These are phyloP conservation scores for Panopea generosa DNA, from an alignment of 2,888 invertebrate genomes.

Conservation along the genomic window DNA sequence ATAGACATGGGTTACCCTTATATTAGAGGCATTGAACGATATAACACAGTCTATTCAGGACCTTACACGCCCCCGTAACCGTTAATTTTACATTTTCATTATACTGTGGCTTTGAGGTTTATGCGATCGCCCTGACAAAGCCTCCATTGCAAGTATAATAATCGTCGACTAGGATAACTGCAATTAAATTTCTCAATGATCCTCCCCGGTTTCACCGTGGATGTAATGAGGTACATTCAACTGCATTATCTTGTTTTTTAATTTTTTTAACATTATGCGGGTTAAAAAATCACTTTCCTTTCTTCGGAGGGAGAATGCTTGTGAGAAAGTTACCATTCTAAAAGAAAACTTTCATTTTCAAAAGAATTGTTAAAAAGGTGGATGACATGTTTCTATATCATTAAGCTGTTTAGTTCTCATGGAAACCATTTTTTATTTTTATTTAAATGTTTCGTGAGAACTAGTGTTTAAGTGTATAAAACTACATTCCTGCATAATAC, in stretches of 20 bases:
- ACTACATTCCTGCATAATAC: too few relatives aligned
- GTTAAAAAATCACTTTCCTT: too few relatives aligned
- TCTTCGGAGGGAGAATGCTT: too few relatives aligned
- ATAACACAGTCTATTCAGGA: conserved; percentile 34
- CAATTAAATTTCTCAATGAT: background rate
- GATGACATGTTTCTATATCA: too few relatives aligned
- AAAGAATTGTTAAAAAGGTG: too few relatives aligned
- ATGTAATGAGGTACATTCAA: background rate
- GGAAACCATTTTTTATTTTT: too few relatives aligned
- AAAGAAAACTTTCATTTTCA: too few relatives aligned
- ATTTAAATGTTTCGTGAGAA: too few relatives aligned
- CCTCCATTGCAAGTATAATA: conserved; percentile 6
- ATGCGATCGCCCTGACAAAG: conserved; percentile 12
- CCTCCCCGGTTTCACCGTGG: background rate
- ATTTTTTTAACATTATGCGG: too few relatives aligned
- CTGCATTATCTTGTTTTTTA: conserved; percentile 5
- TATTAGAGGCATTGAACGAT: conserved; percentile 38
- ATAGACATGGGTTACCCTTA: conserved; percentile 36
- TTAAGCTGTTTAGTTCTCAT: too few relatives aligned
- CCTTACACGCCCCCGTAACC: conserved; percentile 27
- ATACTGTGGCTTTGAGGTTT: conserved; percentile 15
- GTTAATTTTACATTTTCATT: conserved; percentile 32
- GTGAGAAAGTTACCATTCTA: too few relatives aligned
- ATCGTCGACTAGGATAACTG: conserved; percentile 5
- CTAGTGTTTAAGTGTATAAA: too few relatives aligned